Conservation (phyloP, 2,797 vertebrate species). For the Corythornis leucogaster region DNA sequence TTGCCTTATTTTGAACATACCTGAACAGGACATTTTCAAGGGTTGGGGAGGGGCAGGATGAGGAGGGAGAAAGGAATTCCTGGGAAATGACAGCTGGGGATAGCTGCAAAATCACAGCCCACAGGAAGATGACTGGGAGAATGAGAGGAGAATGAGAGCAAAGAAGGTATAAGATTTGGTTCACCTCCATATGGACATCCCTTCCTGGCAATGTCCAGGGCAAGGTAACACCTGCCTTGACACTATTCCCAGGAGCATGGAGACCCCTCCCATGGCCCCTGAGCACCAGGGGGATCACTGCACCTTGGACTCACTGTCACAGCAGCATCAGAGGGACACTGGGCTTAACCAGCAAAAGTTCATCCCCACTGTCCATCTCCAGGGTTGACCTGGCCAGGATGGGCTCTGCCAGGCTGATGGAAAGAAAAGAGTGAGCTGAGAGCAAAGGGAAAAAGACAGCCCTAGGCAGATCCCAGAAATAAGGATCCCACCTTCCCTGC, state of each 20-base stretch:
- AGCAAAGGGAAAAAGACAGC: neutral
- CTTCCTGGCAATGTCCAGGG: neutral
- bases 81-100: neutral
- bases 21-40: neutral
- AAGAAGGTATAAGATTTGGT: neutral
- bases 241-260: neutral
- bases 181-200: accelerated
- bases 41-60: neutral
- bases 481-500: neutral
- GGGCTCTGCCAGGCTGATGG: neutral
- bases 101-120: neutral
- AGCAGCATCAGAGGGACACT: neutral
- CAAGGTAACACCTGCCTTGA: neutral
- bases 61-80: neutral
- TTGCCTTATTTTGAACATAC: neutral
- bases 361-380: neutral
- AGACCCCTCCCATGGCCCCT: neutral
- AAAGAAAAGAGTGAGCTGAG: neutral
- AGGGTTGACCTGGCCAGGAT: neutral
- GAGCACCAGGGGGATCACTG: neutral
- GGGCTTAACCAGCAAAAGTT: neutral
- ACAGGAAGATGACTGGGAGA: neutral
- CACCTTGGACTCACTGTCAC: neutral
- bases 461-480: neutral
- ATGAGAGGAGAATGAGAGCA: neutral